Conservation (phyloP, 2,113 vertebrate species). For the Epinephelus moara region DNA sequence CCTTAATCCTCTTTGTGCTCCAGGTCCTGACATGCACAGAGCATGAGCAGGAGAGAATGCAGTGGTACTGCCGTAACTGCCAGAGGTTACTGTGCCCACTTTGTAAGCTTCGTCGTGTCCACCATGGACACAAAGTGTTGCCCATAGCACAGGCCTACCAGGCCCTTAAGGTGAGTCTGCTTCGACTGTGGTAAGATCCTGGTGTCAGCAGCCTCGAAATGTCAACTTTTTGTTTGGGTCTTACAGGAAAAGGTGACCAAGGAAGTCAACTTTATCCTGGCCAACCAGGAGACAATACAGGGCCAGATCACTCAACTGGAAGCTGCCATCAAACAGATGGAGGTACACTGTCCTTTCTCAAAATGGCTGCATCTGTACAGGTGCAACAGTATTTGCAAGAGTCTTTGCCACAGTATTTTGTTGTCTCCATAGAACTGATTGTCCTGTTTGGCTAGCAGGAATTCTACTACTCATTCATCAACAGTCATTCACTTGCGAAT, state of each 20-base stretch:
- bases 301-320: conserved; percentile 94
- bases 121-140: conserved; percentile 94
- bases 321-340: conserved; percentile 90
- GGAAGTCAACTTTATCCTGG: conserved; percentile 91
- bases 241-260: conserved; percentile 94
- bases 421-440: not conserved
- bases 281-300: conserved; percentile 94
- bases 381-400: not conserved
- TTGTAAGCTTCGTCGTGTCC: conserved; percentile 92
- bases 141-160: conserved; percentile 94
- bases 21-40: conserved; percentile 95
- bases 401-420: not conserved
- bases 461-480: not conserved
- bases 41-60: conserved; percentile 93
- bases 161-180: conserved; percentile 89
- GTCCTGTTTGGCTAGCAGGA: not conserved
- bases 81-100: conserved; percentile 92
- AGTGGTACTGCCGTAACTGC: conserved; percentile 95
- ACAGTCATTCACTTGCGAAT: too few relatives aligned
- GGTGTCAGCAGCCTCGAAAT: not conserved
- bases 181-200: not conserved
- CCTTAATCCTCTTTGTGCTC: not conserved
- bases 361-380: not conserved
- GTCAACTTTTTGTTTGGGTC: conserved; percentile 19
- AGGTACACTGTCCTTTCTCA: conserved; percentile 82